Percentiles rank a stretch among this genome's conserved stretches.
phyloP scores from a whole-genome alignment of 2,113 vertebrate species.

The Misgurnus anguillicaudatus region DNA sequence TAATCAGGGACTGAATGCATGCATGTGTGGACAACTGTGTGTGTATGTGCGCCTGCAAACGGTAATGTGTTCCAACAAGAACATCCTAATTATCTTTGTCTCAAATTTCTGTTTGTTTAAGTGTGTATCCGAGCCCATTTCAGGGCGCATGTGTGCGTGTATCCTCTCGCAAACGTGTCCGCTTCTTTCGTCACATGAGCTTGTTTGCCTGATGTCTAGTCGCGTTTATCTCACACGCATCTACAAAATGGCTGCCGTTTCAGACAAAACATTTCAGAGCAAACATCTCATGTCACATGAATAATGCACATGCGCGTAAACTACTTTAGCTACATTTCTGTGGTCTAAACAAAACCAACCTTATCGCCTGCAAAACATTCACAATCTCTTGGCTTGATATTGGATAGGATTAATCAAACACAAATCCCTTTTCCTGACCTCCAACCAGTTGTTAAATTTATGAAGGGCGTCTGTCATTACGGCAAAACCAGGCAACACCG shows the following conservation, averaged over 20 bases:
- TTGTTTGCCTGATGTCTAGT: background rate
- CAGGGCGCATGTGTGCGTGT: background rate
- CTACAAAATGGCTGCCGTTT: background rate
- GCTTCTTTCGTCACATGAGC: background rate
- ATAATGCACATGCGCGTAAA: background rate
- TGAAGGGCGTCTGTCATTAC: background rate
- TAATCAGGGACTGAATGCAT: conserved; percentile 46
- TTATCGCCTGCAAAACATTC: background rate
- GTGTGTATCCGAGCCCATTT: background rate
- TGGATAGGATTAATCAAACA: conserved; percentile 1
- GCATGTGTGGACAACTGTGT: conserved; percentile 26
- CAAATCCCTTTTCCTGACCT: conserved; percentile 2
- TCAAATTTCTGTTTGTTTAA: background rate
- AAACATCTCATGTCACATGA: background rate
- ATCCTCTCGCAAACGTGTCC: background rate
- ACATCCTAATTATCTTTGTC: conserved; percentile 23
- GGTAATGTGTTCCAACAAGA: conserved; percentile 16
- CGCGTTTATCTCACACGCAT: background rate
- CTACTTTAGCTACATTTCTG: background rate
- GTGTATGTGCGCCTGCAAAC: conserved; percentile 20
- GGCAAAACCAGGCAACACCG: background rate
- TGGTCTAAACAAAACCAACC: background rate
- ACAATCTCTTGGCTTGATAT: conserved; percentile 14
- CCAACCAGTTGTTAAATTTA: conserved; percentile 21
- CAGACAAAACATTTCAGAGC: background rate